These are phyloP conservation scores for Andrena hattorfiana DNA, from an alignment of 2,888 invertebrate genomes.

Conservation along the genomic window DNA sequence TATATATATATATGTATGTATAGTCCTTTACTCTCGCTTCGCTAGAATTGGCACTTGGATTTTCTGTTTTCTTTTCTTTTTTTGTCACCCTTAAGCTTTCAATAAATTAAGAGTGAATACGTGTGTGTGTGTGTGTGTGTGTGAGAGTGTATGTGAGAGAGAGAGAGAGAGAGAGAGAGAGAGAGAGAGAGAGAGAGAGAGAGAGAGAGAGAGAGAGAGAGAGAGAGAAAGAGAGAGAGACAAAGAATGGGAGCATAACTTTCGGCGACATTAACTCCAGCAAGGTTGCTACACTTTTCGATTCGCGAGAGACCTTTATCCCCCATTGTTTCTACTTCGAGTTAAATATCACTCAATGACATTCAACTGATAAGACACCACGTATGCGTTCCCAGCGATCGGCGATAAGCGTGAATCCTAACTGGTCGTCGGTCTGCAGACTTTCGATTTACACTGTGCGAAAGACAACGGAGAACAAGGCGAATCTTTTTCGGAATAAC, in stretches of 20 bases:
- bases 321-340: conserved; percentile 11
- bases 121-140: background rate
- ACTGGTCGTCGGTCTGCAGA: conserved; percentile 16
- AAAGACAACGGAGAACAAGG: no score
- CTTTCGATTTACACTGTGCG: background rate
- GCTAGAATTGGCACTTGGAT: conserved; percentile 81
- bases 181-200: conserved; percentile 10
- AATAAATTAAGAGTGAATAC: conserved; percentile 36
- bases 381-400: conserved; percentile 24
- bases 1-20: conserved; percentile 60
- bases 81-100: conserved; percentile 25
- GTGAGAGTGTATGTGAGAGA: no score
- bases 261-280: background rate
- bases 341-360: conserved; percentile 43
- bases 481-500: no score
- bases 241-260: conserved; percentile 13
- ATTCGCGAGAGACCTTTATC: conserved; percentile 21
- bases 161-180: background rate
- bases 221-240: conserved; percentile 7
- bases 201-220: conserved; percentile 14
- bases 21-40: conserved; percentile 75
- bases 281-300: conserved; percentile 3
- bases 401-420: conserved; percentile 39
- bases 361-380: conserved; percentile 55
- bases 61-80: conserved; percentile 61